Evolutionary conservation across 2,113 vertebrate species (phyloP).

Genomic region (Camelus bactrianus): DNA sequence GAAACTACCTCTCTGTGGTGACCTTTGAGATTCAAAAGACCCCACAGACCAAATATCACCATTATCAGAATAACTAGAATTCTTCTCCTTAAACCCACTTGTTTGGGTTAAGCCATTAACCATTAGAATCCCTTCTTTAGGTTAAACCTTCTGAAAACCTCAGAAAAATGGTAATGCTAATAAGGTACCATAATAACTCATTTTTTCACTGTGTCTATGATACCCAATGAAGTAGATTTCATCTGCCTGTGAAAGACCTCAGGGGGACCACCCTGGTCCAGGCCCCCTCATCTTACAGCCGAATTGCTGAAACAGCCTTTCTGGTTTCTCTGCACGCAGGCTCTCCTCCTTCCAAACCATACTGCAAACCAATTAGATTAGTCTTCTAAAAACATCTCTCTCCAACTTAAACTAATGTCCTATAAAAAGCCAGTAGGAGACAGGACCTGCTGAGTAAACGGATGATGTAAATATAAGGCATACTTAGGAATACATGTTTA

Average conservation of each 20-base stretch:
- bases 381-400: slow-evolving; percentile 38
- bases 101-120: not conserved
- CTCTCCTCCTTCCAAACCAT: not conserved
- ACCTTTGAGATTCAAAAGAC: not conserved
- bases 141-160: slow-evolving; percentile 9
- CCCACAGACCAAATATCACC: not conserved
- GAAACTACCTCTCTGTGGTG: not conserved
- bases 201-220: not conserved
- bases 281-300: not conserved
- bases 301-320: not conserved
- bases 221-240: not conserved
- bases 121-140: slow-evolving; percentile 16
- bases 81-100: slow-evolving; percentile 37
- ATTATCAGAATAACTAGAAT: slow-evolving; percentile 36
- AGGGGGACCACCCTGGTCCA: not conserved
- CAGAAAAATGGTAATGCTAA: not conserved
- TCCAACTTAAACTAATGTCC: not conserved
- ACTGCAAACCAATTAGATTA: not conserved
- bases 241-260: not conserved
- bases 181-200: not conserved
- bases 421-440: not conserved
- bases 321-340: not conserved
- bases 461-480: not conserved
- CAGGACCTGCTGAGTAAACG: not conserved
- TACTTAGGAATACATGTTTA: not conserved